phyloP scores from a whole-genome alignment of 2,113 vertebrate genomes.

The Rallus limicola region DNA sequence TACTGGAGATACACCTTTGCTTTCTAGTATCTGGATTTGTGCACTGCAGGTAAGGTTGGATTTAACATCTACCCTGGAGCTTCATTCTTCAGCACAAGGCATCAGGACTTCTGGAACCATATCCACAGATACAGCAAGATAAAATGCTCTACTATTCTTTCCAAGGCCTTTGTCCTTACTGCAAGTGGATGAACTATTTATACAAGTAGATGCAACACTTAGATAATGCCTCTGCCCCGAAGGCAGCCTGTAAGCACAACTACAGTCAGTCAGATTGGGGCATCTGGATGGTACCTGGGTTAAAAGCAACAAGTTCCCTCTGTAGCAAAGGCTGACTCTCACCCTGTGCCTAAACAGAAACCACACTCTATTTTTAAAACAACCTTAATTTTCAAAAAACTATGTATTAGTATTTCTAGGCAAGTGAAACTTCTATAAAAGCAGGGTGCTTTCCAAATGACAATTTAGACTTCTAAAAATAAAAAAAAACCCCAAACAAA shows the following conservation, averaged over 20 bases:
- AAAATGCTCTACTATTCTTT: neutral
- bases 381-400: neutral
- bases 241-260: neutral
- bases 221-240: neutral
- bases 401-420: neutral
- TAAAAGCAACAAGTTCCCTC: neutral
- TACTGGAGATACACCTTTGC: neutral
- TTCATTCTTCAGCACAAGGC: neutral
- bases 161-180: neutral
- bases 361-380: neutral
- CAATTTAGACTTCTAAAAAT: neutral
- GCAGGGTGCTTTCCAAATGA: conserved; percentile 36
- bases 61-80: neutral
- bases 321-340: neutral
- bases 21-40: neutral
- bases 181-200: neutral
- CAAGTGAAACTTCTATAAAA: neutral
- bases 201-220: neutral
- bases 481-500: neutral
- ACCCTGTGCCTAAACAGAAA: neutral
- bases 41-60: neutral
- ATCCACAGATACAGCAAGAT: neutral
- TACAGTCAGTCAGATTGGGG: neutral
- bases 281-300: neutral
- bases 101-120: neutral